A percentile compares a stretch with the other conserved stretches of the same genome.
Evolutionary conservation across 2,888 invertebrate species (phyloP).

Genomic region (Allacma fusca): DNA sequence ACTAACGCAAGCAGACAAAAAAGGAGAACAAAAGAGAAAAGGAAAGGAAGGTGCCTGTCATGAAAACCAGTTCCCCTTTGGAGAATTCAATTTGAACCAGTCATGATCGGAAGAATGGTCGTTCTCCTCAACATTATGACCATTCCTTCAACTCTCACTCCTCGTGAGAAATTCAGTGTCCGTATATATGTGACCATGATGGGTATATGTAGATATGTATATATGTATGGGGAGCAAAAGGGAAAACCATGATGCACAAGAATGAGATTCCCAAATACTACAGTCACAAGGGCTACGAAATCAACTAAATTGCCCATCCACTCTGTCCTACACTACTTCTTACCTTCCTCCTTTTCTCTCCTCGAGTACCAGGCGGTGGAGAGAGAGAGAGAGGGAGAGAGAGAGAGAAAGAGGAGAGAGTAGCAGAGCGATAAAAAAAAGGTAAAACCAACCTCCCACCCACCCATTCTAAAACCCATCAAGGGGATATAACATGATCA

Average conservation of each 20-base stretch:
- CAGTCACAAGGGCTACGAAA: conserved; percentile 34
- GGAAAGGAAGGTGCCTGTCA: conserved; percentile 11
- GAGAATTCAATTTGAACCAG: conserved; percentile 33
- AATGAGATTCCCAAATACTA: conserved; percentile 34
- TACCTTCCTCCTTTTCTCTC: not conserved
- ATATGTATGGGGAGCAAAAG: not conserved
- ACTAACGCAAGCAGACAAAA: not conserved
- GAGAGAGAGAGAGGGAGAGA: not conserved
- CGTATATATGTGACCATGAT: not conserved
- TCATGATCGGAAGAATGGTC: conserved; percentile 37
- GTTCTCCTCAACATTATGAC: conserved; percentile 29
- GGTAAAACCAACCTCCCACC: not conserved
- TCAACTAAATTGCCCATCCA: conserved; percentile 36
- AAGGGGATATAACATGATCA: conserved; percentile 8
- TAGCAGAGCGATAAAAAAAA: conserved; percentile 13
- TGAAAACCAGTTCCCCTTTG: conserved; percentile 25
- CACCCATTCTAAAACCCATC: too few species aligned
- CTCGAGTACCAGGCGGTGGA: not conserved
- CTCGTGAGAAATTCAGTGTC: not conserved
- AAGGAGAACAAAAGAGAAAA: conserved; percentile 21
- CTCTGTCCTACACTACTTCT: not conserved
- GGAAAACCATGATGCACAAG: conserved; percentile 21
- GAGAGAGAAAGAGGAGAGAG: too few species aligned
- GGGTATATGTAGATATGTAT: too few species aligned
- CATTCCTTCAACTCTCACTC: conserved; percentile 18